Evolutionary conservation across 2,113 vertebrate genomes (phyloP).

Genomic region (Myxocyprinus asiaticus): DNA sequence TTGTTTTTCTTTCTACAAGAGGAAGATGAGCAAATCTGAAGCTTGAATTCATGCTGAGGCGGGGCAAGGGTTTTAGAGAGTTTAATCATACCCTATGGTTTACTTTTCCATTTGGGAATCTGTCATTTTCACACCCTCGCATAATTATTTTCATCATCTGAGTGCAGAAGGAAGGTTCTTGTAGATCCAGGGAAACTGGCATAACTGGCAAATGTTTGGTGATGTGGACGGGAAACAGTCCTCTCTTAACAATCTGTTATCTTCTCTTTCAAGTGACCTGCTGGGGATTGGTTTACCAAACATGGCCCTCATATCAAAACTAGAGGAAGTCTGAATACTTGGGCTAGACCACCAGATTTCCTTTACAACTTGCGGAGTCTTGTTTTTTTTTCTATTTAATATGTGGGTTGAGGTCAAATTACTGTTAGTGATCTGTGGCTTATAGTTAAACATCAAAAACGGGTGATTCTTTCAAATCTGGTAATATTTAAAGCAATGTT

Average conservation of each 20-base stretch:
- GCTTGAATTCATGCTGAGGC: neutral
- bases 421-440: neutral
- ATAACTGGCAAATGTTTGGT: neutral
- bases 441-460: too few relatives aligned
- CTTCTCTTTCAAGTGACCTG: slow-evolving; percentile 4
- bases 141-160: neutral
- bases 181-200: too few relatives aligned
- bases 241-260: neutral
- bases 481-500: too few relatives aligned
- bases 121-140: neutral
- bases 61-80: neutral
- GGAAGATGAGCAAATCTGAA: neutral
- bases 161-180: neutral
- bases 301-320: neutral
- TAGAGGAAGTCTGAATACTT: neutral
- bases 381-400: neutral
- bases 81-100: neutral
- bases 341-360: neutral
- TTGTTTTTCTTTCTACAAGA: neutral
- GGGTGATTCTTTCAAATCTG: too few relatives aligned
- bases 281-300: neutral
- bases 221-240: slow-evolving; percentile 20
- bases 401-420: neutral
- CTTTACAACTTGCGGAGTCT: neutral
- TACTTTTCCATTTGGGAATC: neutral